A percentile compares a stretch with the other conserved stretches of the same genome.
These are phyloP conservation scores for Heliconius nattereri DNA, from an alignment of 1,140 invertebrate genomes.

Conservation along the genomic window DNA sequence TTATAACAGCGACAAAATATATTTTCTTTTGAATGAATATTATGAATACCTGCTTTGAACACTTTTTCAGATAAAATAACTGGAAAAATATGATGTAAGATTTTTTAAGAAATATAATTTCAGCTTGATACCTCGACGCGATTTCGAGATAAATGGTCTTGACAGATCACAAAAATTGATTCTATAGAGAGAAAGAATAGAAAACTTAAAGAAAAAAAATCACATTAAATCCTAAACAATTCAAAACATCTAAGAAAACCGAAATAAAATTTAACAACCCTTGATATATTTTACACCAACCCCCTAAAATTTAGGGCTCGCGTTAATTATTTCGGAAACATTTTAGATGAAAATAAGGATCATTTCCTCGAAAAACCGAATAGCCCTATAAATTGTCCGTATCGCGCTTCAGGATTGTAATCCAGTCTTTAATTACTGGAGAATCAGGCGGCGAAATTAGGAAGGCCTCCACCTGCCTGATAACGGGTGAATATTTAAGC, in stretches of 20 bases:
- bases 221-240: background rate
- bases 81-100: too few relatives aligned
- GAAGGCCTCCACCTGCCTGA: conserved; percentile 40
- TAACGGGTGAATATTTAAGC: conserved; percentile 48
- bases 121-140: too few relatives aligned
- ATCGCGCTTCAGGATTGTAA: conserved; percentile 46
- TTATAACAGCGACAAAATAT: background rate
- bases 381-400: conserved; percentile 48
- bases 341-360: conserved; percentile 18
- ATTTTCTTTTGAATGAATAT: too few relatives aligned
- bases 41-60: too few relatives aligned
- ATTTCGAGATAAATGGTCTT: too few relatives aligned
- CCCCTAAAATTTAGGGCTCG: background rate
- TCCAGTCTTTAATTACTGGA: conserved; percentile 61
- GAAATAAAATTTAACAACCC: conserved; percentile 4
- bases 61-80: too few relatives aligned
- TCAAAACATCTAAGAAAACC: background rate
- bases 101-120: too few relatives aligned
- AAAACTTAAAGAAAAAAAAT: too few relatives aligned
- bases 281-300: background rate
- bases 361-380: conserved; percentile 29
- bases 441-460: conserved; percentile 57
- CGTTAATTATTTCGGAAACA: conserved; percentile 11
- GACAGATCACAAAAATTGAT: too few relatives aligned
- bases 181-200: too few relatives aligned